Conservation (phyloP, 1,140 invertebrate species). For the Drosophila baimaii region DNA sequence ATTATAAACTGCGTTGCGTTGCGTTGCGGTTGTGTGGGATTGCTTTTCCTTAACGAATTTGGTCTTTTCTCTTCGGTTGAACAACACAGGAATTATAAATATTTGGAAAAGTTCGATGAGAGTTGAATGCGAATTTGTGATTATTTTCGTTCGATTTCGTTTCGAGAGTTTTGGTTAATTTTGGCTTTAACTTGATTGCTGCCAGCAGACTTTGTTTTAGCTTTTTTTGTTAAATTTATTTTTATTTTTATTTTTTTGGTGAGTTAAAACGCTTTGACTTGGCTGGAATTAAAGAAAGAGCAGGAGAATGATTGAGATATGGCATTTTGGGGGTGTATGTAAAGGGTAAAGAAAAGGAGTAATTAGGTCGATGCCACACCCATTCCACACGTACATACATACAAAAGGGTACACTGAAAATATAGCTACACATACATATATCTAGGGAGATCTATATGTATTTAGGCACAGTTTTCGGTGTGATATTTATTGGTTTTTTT, state of each 20-base stretch:
- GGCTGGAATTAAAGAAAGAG: slow-evolving; percentile 48
- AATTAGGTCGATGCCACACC: slow-evolving; percentile 52
- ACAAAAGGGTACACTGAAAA: background rate
- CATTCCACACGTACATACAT: slow-evolving; percentile 23
- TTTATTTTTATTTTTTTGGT: background rate
- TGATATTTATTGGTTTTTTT: no score
- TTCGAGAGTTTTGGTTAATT: slow-evolving; percentile 21
- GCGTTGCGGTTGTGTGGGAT: slow-evolving; percentile 18
- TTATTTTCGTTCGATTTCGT: slow-evolving; percentile 12
- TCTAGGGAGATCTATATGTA: background rate
- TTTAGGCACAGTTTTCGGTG: background rate
- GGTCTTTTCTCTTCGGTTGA: slow-evolving; percentile 29
- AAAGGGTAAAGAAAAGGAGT: slow-evolving; percentile 7
- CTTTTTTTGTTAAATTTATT: background rate
- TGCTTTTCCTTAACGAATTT: slow-evolving; percentile 42
- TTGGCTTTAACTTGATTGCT: slow-evolving; percentile 58
- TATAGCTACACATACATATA: background rate
- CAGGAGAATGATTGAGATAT: background rate
- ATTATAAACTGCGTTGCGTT: slow-evolving; percentile 5
- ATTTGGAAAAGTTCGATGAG: slow-evolving; percentile 44
- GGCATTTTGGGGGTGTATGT: background rate
- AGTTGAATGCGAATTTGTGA: slow-evolving; percentile 15
- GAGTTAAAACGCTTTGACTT: slow-evolving; percentile 32
- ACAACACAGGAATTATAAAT: slow-evolving; percentile 36
- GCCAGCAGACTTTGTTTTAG: slow-evolving; percentile 58